phyloP scores from a whole-genome alignment of 2,113 vertebrate genomes.

The Erythrocercus mccallii region DNA sequence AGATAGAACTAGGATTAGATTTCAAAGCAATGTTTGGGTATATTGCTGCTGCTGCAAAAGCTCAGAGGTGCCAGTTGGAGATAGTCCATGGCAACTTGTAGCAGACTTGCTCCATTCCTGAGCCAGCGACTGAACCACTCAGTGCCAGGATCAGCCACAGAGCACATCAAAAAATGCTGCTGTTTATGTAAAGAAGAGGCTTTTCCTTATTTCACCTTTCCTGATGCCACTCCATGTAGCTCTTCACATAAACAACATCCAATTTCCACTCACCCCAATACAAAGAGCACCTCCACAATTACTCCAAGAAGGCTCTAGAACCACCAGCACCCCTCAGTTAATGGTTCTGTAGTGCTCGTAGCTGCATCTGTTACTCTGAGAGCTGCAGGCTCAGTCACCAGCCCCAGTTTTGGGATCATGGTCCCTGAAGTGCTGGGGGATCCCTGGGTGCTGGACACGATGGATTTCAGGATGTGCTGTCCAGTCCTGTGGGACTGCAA shows the following conservation, averaged over 20 bases:
- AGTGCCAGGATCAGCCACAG: background rate
- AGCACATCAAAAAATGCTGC: background rate
- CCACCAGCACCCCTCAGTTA: background rate
- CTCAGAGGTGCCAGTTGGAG: background rate
- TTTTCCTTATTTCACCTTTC: background rate
- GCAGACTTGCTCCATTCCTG: background rate
- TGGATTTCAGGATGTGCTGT: background rate
- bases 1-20: background rate
- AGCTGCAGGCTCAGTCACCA: background rate
- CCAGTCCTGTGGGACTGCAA: fast-evolving
- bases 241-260: background rate
- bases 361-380: background rate
- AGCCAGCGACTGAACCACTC: background rate
- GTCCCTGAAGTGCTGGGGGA: fast-evolving
- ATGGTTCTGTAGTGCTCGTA: background rate
- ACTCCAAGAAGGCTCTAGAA: background rate
- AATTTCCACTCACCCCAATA: fast-evolving
- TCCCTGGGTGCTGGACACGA: fast-evolving
- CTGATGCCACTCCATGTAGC: background rate
- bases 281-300: background rate
- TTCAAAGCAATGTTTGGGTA: background rate
- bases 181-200: background rate
- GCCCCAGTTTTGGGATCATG: fast-evolving
- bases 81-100: background rate
- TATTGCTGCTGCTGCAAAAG: background rate